Base-by-base conservation (phyloP, 2,797 vertebrate species). In the Picus viridis region DNA sequence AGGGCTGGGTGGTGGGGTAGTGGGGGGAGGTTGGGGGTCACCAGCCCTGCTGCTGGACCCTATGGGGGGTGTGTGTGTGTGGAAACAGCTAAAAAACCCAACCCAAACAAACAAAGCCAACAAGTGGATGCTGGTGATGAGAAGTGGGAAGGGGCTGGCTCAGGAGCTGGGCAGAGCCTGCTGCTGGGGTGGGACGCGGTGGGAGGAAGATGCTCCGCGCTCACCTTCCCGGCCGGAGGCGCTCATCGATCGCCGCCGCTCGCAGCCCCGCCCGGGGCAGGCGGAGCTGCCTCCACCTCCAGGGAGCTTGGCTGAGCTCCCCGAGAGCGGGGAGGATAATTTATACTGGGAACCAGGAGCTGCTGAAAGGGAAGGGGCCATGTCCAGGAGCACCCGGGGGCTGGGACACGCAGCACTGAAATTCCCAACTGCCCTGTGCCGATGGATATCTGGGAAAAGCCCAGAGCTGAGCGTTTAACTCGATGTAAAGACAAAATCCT, bases 361-460 rank as follows among this genome's bases (percentile, higher is more conserved):
- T 49, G 65, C 89, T 49, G 83, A 61, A 39, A 65, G 65, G 47
- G 54, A 72, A 61, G 22, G 72, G 34, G 39, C 30, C 1, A 0
- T 16, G 0, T 2, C 17, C 0, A 10, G 59, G 24, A 54, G 29
- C 9, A 1, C n/a, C 12, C 1, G 5, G 64, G 11, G 23, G 58
- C 45, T 65, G 53, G 53, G 32, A 58, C 26, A 30, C 17, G 2
- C 29, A n/a, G 45, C 12, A 7, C 5, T n/a, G 39, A 47, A 34
- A 65, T 76, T 76, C 83, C 64, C 70, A 30, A 43, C 57, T 59
- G 36, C 43, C 80, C 45, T 27, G 3, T 79, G 39, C 54, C 32
- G 24, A 18, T 16, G 10, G 30, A 77, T 84, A 56, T 15, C 30
- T n/a, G 61, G 61, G 39, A 41, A n/a, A 84, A 78, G 22, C 26